phyloP scores from a whole-genome alignment of 2,113 vertebrate species.

The Hipposideros armiger region DNA sequence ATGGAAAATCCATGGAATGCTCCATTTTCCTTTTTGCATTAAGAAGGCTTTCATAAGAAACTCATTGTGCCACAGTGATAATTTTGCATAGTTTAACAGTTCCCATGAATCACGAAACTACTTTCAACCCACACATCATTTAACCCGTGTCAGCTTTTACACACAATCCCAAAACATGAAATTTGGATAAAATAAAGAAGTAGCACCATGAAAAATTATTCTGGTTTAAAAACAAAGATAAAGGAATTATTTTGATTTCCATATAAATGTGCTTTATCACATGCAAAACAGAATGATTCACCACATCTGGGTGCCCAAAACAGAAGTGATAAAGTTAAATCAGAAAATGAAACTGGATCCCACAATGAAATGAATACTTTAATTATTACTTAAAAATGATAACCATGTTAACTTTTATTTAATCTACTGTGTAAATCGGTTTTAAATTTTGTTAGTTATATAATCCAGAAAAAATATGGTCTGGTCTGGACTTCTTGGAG shows the following conservation, averaged over 20 bases:
- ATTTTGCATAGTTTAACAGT: slow-evolving; percentile 73
- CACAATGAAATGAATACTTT: background rate
- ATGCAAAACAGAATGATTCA: background rate
- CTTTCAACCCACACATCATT: slow-evolving; percentile 66
- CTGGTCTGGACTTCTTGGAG: background rate
- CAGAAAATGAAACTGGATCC: background rate
- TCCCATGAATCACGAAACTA: slow-evolving; percentile 70
- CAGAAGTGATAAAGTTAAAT: background rate
- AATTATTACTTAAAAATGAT: background rate
- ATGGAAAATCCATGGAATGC: slow-evolving; percentile 76
- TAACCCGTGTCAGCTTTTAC: slow-evolving; percentile 61
- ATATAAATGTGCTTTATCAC: slow-evolving; percentile 12
- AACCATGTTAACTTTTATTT: background rate
- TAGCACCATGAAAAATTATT: background rate
- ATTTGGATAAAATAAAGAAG: slow-evolving; percentile 60
- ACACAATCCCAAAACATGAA: slow-evolving; percentile 44
- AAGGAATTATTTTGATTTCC: slow-evolving; percentile 32
- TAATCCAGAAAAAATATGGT: background rate
- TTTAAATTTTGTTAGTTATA: slow-evolving; percentile 26
- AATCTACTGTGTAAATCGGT: background rate
- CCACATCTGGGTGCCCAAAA: background rate
- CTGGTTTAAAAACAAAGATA: slow-evolving; percentile 48
- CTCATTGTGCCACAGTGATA: slow-evolving; percentile 70
- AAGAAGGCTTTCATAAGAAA: slow-evolving; percentile 76
- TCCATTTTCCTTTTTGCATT: slow-evolving; percentile 63